Base-by-base conservation (phyloP, 1,140 invertebrate genomes). In the Caenorhabditis briggsae region DNA sequence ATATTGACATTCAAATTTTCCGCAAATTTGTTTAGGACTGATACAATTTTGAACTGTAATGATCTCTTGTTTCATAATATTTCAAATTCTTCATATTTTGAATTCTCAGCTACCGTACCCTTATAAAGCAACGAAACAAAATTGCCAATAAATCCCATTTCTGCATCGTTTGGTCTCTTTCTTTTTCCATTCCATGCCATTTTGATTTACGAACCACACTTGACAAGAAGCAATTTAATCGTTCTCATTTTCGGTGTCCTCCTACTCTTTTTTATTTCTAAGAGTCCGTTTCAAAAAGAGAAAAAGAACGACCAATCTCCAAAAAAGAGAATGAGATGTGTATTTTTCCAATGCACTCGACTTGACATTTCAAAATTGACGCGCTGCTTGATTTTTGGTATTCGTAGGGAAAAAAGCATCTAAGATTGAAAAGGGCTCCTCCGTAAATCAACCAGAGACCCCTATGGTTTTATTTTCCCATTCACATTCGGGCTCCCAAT, bases 361-460 rank as follows among this genome's bases (percentile, higher is more conserved):
- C 70, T 50, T 78, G 70, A 78, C 70, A 50, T 78, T 70, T 43
- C 33, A 33, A 33, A 33, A 33, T 33, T 33, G 33, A 33, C 1
- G 33, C 33, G 33, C 33, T 33, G 33, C 33, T 70, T 8, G 2
- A 70, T 70, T 18, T 25, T 18, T n/a, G 65, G 41, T 5, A 70
- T 53, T 53, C 65, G 33, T 33, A 33, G 33, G 33, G 3, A 33
- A 33, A 33, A 33, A 33, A 33, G 33, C 33, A 3, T 33, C 33
- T 33, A 33, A 33, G 33, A 33, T 33, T 33, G 33, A 33, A 41
- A 43, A 46, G 9, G 6, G 5, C 46, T 46, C 43, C 6, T n/a
- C 70, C 70, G 70, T 78, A 78, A 78, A 78, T 78, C 70, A 78
- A 78, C 43, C 43, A 5, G 9, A 46, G 25, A 23, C 5, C 11